Evolutionary conservation across 2,888 invertebrate species (phyloP).

Genomic region (Hedya salicella): DNA sequence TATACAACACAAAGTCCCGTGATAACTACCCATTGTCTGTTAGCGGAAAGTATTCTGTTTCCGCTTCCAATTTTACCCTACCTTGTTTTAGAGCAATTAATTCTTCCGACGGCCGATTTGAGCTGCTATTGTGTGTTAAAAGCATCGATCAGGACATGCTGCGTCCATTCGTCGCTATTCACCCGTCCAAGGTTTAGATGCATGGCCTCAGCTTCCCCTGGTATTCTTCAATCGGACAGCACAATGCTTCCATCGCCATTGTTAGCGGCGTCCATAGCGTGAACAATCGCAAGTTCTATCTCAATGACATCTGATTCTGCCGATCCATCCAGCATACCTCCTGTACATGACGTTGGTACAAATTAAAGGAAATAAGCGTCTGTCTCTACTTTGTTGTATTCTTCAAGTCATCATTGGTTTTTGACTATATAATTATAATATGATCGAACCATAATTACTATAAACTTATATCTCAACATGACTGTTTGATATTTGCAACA

Average conservation of each 20-base stretch:
- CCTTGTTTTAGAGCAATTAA: slow-evolving; percentile 54
- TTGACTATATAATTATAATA: too few species aligned
- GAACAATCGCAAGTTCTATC: slow-evolving; percentile 70
- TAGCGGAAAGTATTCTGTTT: slow-evolving; percentile 62
- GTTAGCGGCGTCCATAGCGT: slow-evolving; percentile 57
- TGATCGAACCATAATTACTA: not conserved
- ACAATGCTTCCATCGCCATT: slow-evolving; percentile 74
- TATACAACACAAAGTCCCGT: slow-evolving; percentile 51
- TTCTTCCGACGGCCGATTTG: slow-evolving; percentile 42
- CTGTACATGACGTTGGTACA: slow-evolving; percentile 42
- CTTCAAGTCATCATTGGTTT: not conserved
- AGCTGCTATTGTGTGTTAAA: slow-evolving; percentile 49
- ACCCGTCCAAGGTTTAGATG: slow-evolving; percentile 75
- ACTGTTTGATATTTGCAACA: not conserved
- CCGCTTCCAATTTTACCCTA: slow-evolving; percentile 65
- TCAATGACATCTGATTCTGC: slow-evolving; percentile 76
- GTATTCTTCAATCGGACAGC: slow-evolving; percentile 75
- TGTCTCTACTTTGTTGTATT: not conserved
- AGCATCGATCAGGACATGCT: slow-evolving; percentile 49
- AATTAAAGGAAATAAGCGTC: slow-evolving; percentile 37
- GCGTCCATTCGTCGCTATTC: slow-evolving; percentile 59
- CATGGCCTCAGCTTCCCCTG: slow-evolving; percentile 73
- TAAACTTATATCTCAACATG: not conserved
- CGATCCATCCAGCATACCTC: slow-evolving; percentile 61
- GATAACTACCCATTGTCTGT: slow-evolving; percentile 64